Base-by-base conservation (phyloP, 2,113 vertebrate genomes). In the Cynocephalus volans region DNA sequence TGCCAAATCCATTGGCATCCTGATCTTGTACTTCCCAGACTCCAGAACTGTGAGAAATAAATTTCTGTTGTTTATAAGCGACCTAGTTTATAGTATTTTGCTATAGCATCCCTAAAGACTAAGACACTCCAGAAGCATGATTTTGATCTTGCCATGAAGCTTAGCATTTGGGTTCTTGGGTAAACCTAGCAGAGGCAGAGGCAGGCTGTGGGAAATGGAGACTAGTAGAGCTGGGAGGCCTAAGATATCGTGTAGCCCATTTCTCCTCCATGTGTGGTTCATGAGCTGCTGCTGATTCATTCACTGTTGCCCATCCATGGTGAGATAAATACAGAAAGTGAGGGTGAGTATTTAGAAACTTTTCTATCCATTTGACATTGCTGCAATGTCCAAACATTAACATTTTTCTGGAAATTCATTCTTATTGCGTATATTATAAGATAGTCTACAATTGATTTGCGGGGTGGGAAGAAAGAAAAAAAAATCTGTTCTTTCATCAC, bases 241-340 rank as follows among this genome's bases (percentile, higher is more conserved):
- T 23, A 45, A 24, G 9, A 11, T 36, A 15, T 2, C 3, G 0
- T 52, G 1, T 14, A 33, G 41, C 13, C 4, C 7, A 26, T 26
- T 50, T n/a, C 12, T 54, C 31, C 50, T 31, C 9, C n/a, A 13
- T 15, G 76, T 41, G 24, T 13, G 45, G 24, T 52, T 28, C 24
- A 0, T n/a, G 45, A 1, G 1, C 5, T 1, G 4, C 23, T 8
- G 0, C 33, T 28, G 48, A 15, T 52, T 69, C 3, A 0, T 13
- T 15, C 8, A 4, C 9, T 72, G 28, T 81, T 52, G 45, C 31
- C 56, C 8, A 4, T 33, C 64, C 14, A 13, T 21, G 21, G 56
- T 23, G 45, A 83, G 4, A 50, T 72, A 50, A 50, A 67, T 54
- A 10, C 1, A 72, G 86, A 67, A 60, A 31, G 45, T 6, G 21